Evolutionary conservation across 2,888 invertebrate genomes (phyloP).

Genomic region (Yponomeuta malinellus): DNA sequence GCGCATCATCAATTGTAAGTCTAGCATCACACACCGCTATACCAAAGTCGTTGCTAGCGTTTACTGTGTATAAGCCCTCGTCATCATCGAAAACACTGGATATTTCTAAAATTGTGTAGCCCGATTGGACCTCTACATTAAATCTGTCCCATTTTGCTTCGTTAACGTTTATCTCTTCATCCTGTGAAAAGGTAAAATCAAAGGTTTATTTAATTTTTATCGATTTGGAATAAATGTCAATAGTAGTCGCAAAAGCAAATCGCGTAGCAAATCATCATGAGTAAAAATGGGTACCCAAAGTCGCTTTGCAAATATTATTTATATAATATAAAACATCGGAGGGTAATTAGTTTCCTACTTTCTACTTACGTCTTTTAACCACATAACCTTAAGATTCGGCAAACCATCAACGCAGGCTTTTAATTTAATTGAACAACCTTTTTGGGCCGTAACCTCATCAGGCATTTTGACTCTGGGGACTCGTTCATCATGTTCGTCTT

Average conservation of each 20-base stretch:
- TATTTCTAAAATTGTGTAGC: constrained; percentile 10
- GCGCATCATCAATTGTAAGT: constrained; percentile 6
- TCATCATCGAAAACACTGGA: constrained; percentile 9
- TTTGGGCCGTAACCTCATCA: not conserved
- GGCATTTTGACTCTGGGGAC: not conserved
- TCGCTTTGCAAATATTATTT: constrained; percentile 20
- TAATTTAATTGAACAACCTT: not conserved
- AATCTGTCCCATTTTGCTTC: constrained; percentile 13
- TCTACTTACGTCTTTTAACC: constrained; percentile 16
- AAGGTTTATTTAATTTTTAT: too few species aligned
- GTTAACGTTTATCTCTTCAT: constrained; percentile 8
- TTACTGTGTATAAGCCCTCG: constrained; percentile 10
- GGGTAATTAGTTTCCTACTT: not conserved
- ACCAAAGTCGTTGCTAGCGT: constrained; percentile 8
- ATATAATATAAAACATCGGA: not conserved
- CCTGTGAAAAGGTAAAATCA: constrained; percentile 10
- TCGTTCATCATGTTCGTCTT: not conserved
- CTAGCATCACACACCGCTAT: constrained; percentile 1
- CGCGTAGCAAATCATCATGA: constrained; percentile 14
- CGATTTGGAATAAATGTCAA: too few species aligned
- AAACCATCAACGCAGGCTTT: constrained; percentile 3
- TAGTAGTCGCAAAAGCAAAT: constrained; percentile 14
- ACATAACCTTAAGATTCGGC: constrained; percentile 7
- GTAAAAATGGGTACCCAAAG: constrained; percentile 32
- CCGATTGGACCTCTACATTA: not conserved